Conservation (phyloP, 2,113 vertebrate genomes). For the Xiphophorus couchianus region DNA sequence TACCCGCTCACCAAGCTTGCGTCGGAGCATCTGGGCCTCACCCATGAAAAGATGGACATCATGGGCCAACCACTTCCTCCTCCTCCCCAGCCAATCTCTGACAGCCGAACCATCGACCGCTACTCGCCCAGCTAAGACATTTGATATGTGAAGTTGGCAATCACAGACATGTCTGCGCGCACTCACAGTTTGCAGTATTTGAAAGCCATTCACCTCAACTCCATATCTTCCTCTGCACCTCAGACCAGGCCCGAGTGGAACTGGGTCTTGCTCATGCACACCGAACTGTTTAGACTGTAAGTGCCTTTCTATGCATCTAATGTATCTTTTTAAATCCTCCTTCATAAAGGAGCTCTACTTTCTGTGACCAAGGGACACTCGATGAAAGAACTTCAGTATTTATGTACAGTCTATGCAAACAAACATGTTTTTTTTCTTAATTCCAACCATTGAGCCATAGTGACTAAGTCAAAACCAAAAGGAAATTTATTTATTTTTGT, state of each 20-base stretch:
- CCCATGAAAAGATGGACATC: constrained; percentile 92
- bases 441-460: constrained; percentile 78
- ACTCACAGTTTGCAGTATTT: constrained; percentile 77
- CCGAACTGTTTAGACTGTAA: constrained; percentile 68
- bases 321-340: constrained; percentile 66
- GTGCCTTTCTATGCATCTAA: constrained; percentile 79
- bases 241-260: constrained; percentile 70
- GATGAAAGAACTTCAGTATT: constrained; percentile 75
- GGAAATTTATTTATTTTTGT: constrained; percentile 78
- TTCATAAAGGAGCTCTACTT: constrained; percentile 68
- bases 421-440: constrained; percentile 51
- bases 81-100: constrained; percentile 80
- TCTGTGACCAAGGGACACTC: constrained; percentile 73
- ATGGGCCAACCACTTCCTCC: constrained; percentile 84
- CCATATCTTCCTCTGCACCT: constrained; percentile 73
- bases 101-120: constrained; percentile 89
- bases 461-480: constrained; percentile 74
- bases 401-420: constrained; percentile 73
- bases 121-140: constrained; percentile 90
- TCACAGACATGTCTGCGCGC: constrained; percentile 61
- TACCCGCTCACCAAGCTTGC: constrained; percentile 95
- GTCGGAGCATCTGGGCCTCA: constrained; percentile 89
- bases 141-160: constrained; percentile 44
- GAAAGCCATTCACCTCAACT: constrained; percentile 78
- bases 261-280: constrained; percentile 67